Evolutionary conservation across 2,797 vertebrate genomes (phyloP).

Genomic region (Urocyon cinereoargenteus): DNA sequence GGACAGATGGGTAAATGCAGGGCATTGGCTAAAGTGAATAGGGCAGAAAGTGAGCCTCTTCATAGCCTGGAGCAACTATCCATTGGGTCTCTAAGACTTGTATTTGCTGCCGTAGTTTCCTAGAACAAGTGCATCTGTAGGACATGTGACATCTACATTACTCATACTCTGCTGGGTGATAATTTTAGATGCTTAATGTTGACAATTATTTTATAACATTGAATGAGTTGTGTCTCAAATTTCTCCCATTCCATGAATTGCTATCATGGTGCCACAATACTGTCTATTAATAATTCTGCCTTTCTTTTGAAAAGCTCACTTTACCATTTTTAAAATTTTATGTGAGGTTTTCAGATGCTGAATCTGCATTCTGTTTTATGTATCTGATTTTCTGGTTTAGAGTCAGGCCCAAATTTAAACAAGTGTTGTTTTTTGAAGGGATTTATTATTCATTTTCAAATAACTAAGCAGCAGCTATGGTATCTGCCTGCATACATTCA

Average conservation of each 20-base stretch:
- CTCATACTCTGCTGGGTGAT: background rate
- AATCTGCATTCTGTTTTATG: background rate
- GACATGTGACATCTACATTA: background rate
- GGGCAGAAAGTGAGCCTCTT: background rate
- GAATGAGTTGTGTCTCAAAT: background rate
- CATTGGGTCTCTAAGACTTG: background rate
- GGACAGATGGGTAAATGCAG: background rate
- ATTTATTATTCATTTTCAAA: background rate
- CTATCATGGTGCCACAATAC: background rate
- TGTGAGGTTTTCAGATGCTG: background rate
- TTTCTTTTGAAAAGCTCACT: background rate
- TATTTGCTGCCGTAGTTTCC: background rate
- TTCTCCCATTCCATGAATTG: background rate
- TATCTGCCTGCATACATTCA: background rate
- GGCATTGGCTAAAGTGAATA: background rate
- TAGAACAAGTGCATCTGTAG: background rate
- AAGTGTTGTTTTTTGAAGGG: background rate
- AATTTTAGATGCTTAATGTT: background rate
- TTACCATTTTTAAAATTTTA: background rate
- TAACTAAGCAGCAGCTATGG: background rate
- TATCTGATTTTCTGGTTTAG: background rate
- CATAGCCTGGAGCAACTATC: background rate
- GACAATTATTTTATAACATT: background rate
- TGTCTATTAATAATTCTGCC: background rate
- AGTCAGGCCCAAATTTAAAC: background rate